phyloP scores from a whole-genome alignment of 2,888 invertebrate species.

The Thumatha senex region DNA sequence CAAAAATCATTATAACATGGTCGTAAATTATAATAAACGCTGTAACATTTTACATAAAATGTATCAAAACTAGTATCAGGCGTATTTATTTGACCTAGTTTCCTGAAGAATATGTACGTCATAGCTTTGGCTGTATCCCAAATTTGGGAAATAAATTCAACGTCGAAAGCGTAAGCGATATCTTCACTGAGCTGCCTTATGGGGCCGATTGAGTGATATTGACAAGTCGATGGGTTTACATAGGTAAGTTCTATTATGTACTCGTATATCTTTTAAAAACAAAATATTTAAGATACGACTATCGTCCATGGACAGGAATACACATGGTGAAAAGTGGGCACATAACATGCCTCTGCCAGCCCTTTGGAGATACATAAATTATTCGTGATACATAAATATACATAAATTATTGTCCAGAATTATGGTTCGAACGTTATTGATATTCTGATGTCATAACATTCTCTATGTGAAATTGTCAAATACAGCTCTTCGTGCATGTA shows the following conservation, averaged over 20 bases:
- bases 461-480: no score
- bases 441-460: no score
- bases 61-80: slow-evolving; percentile 27
- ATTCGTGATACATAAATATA: no score
- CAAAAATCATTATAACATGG: not conserved
- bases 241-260: not conserved
- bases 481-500: no score
- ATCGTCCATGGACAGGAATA: no score
- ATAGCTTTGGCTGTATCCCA: slow-evolving; percentile 67
- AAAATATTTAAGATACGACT: no score
- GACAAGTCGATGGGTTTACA: not conserved
- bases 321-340: no score
- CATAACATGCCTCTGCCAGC: no score
- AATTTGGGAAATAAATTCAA: slow-evolving; percentile 53
- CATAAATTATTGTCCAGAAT: no score
- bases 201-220: not conserved
- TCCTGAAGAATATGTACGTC: slow-evolving; percentile 57
- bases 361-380: no score
- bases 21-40: slow-evolving; percentile 9
- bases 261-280: no score
- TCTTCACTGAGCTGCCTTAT: slow-evolving; percentile 11
- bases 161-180: slow-evolving; percentile 33
- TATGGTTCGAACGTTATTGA: no score
- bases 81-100: slow-evolving; percentile 73
- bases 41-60: slow-evolving; percentile 16